Evolutionary conservation across 2,797 vertebrate species (phyloP), one percentile per base, ranked within the genome.

Genomic region (Alca torda): DNA sequence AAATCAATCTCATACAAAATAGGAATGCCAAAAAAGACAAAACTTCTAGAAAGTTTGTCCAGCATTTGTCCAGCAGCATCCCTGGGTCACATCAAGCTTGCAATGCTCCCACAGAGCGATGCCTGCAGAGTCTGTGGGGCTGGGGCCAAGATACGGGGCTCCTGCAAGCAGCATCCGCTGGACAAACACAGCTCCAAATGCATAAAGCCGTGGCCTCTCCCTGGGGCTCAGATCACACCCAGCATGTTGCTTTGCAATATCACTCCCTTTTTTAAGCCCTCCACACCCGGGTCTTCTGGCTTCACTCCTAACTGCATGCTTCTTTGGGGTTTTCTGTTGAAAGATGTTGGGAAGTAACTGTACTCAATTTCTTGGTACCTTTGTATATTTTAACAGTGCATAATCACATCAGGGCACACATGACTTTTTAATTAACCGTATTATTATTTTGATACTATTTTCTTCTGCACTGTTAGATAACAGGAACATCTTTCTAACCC

Each of bases 31-130:
- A 77, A 73, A 65, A 7, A 23, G 65, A 33, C 13, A 63, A 68
- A 84, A 53, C 17, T 39, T 76, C 20, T 3, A 43, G 63, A 50
- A 86, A 53, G 43, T 45, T 45, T 45, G 43, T 45, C 43, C 43
- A 43, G 17, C 17, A 3, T 69, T 84, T 50, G 26, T 26, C n/a
- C 41, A 90, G 37, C 53, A 31, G 19, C 6, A 39, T 43, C 51
- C 35, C 39, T 1, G 3, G 50, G 21, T 87, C 41, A 30, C 43
- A 73, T 8, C 11, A 23, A 56, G 14, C 33, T 82, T 3, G 1
- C 0, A 0, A 16, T 35, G 26, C 10, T 74, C 18, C 63, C 37
- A 25, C 30, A 73, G 54, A 33, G 41, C 11, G 1, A 39, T 4
- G 25, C 4, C 2, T 2, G 21, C 33, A 57, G 28, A 41, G 20